A percentile compares a stretch with the other conserved stretches of the same genome.
These are phyloP conservation scores for Teinopalpus imperialis DNA, from an alignment of 2,888 invertebrate genomes.

Conservation along the genomic window DNA sequence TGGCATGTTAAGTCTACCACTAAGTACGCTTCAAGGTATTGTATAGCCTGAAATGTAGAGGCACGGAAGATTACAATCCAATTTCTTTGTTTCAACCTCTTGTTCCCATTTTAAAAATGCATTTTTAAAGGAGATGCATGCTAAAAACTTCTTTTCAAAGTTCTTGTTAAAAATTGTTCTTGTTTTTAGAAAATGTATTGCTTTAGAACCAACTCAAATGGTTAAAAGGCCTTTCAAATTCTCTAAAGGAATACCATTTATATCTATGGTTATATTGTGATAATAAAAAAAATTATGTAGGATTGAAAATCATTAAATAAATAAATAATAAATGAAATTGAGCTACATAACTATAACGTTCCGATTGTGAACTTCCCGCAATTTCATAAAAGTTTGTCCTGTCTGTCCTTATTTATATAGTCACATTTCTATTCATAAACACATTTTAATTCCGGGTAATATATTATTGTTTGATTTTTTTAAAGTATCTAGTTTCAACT, in stretches of 20 bases:
- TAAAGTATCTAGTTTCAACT: too few species aligned
- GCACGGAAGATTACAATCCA: conserved; percentile 21
- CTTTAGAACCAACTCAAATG: conserved; percentile 10
- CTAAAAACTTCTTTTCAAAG: conserved; percentile 16
- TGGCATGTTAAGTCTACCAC: too few species aligned
- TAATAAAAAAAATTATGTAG: neutral
- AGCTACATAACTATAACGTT: too few species aligned
- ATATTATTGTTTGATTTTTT: too few species aligned
- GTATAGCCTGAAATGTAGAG: conserved; percentile 10
- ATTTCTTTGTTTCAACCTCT: conserved; percentile 23
- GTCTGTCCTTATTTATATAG: too few species aligned
- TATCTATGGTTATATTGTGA: neutral
- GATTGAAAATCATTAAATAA: too few species aligned
- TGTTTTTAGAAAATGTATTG: conserved; percentile 16
- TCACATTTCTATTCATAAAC: too few species aligned
- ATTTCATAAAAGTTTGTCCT: too few species aligned
- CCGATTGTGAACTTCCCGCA: too few species aligned
- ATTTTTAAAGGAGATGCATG: conserved; percentile 23
- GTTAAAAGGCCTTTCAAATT: neutral
- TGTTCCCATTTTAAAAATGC: conserved; percentile 24
- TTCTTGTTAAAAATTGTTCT: conserved; percentile 19
- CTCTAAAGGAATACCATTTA: neutral
- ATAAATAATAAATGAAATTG: too few species aligned
- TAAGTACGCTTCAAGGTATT: too few species aligned
- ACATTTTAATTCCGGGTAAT: too few species aligned